A percentile compares a stretch with the other conserved stretches of the same genome.
Evolutionary conservation across 2,888 invertebrate species (phyloP).

Genomic region (Artemia sp.): DNA sequence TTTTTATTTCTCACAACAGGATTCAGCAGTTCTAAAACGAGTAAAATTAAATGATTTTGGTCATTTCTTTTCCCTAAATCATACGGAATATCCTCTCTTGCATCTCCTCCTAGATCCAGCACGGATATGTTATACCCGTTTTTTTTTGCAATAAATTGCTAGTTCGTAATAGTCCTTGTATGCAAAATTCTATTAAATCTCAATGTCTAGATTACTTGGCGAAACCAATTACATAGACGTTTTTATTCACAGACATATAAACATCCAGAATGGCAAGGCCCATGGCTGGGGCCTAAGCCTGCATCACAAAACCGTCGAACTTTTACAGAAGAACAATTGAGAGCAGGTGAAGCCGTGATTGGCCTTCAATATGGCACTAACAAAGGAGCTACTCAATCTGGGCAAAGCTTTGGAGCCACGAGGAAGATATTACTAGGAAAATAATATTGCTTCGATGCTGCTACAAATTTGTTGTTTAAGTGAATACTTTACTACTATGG

Average conservation of each 20-base stretch:
- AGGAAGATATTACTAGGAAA: conserved; percentile 52
- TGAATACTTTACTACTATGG: too few species aligned
- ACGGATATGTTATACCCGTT: too few species aligned
- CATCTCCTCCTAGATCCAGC: too few species aligned
- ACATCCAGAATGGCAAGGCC: conserved; percentile 68
- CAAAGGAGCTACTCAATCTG: conserved; percentile 64
- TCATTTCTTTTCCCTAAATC: too few species aligned
- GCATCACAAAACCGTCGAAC: conserved; percentile 64
- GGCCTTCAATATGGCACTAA: conserved; percentile 75
- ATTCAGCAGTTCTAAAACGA: too few species aligned
- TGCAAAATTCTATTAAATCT: too few species aligned
- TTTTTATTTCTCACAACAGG: too few species aligned
- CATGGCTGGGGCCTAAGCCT: conserved; percentile 63
- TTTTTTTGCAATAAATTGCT: too few species aligned
- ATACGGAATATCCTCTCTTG: too few species aligned
- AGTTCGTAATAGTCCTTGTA: too few species aligned
- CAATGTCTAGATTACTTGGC: too few species aligned
- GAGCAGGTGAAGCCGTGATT: conserved; percentile 68
- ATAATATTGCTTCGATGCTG: conserved; percentile 22
- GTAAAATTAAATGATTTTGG: too few species aligned
- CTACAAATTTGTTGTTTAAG: not conserved
- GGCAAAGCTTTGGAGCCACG: conserved; percentile 68
- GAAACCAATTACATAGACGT: conserved; percentile 18
- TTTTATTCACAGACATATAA: conserved; percentile 45
- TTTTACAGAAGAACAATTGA: conserved; percentile 60